Percentiles rank a stretch among this genome's conserved stretches.
These are phyloP conservation scores for Miichthys miiuy DNA, from an alignment of 2,797 vertebrate species.

Conservation along the genomic window DNA sequence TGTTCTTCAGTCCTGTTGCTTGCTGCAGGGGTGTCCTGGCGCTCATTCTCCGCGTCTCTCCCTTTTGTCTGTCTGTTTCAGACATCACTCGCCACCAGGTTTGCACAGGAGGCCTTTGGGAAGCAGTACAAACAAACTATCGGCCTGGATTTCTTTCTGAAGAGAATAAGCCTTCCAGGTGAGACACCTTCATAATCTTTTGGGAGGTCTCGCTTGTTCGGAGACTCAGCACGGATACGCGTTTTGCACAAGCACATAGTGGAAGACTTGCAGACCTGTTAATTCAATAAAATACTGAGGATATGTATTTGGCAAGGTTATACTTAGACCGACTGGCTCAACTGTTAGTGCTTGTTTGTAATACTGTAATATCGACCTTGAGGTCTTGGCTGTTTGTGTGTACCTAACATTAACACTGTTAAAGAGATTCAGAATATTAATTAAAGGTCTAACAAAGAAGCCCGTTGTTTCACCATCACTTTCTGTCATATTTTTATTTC, in stretches of 20 bases:
- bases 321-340: background rate
- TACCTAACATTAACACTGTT: slow-evolving; percentile 21
- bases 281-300: slow-evolving; percentile 31
- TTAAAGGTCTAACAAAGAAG: slow-evolving; percentile 38
- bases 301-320: slow-evolving; percentile 12
- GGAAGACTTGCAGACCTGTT: slow-evolving; percentile 20
- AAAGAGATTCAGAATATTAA: slow-evolving; percentile 29
- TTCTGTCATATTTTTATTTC: slow-evolving; percentile 45
- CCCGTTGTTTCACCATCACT: slow-evolving; percentile 35
- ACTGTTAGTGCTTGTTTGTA: slow-evolving; percentile 18
- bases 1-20: slow-evolving; percentile 40
- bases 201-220: slow-evolving; percentile 60
- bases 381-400: slow-evolving; percentile 24
- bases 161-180: slow-evolving; percentile 98
- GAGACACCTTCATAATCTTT: slow-evolving; percentile 82
- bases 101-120: slow-evolving; percentile 98
- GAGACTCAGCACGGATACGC: slow-evolving; percentile 37
- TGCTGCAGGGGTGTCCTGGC: slow-evolving; percentile 30
- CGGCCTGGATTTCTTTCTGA: slow-evolving; percentile 99
- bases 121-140: slow-evolving; percentile 99
- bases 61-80: slow-evolving; percentile 86
- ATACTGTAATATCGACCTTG: background rate
- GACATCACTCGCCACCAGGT: slow-evolving; percentile 97
- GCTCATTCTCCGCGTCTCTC: slow-evolving; percentile 54
- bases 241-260: slow-evolving; percentile 41